These are phyloP conservation scores for Sylvilagus bachmani DNA, from an alignment of 2,113 vertebrate species.

Conservation along the genomic window DNA sequence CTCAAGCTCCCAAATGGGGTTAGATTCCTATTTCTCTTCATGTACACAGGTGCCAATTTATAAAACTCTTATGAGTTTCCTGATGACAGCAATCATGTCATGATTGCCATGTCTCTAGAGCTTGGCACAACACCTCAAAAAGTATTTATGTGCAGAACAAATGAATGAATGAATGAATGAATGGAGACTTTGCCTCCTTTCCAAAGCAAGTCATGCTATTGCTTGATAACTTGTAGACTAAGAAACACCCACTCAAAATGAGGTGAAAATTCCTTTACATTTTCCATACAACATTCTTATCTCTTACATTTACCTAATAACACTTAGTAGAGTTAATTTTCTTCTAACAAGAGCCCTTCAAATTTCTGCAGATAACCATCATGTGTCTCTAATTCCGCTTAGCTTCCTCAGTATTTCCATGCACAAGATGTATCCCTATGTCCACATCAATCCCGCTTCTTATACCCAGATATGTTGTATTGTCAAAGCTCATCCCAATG, in stretches of 20 bases:
- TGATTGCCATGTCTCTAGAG: neutral
- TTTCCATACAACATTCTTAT: neutral
- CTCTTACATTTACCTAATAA: constrained; percentile 11
- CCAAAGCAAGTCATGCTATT: neutral
- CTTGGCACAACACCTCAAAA: neutral
- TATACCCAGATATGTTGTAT: neutral
- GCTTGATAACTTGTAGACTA: neutral
- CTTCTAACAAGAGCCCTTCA: neutral
- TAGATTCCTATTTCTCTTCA: neutral
- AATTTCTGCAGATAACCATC: neutral
- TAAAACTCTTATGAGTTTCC: neutral
- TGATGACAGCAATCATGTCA: neutral
- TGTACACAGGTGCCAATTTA: neutral
- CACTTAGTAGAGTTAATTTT: neutral
- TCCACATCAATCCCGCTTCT: neutral
- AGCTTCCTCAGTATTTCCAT: neutral
- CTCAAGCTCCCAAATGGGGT: neutral
- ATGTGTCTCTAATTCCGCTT: neutral
- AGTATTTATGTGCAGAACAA: neutral
- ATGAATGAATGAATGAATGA: too few relatives aligned
- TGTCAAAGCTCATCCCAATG: neutral
- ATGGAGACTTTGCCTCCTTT: neutral
- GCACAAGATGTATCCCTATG: neutral
- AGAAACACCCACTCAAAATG: neutral
- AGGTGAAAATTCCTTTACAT: neutral